Conservation (phyloP, 2,113 vertebrate species). For the Naja naja region DNA sequence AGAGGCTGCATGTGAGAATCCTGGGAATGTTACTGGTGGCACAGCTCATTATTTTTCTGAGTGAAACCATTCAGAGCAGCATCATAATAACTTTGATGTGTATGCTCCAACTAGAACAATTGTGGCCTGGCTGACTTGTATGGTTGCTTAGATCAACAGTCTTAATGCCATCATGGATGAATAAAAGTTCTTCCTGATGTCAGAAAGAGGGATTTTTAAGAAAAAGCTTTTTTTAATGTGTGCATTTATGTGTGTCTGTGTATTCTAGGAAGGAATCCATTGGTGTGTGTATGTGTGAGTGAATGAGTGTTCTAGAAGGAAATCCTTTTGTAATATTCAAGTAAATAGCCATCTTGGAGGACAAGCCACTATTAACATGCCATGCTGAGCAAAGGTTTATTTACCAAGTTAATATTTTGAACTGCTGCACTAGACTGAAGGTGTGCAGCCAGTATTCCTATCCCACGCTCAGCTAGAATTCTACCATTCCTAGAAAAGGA, state of each 20-base stretch:
- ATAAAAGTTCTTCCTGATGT: neutral
- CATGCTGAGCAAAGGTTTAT: neutral
- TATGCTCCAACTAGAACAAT: neutral
- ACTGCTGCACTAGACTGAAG: neutral
- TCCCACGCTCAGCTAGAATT: neutral
- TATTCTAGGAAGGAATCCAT: neutral
- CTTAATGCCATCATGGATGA: neutral
- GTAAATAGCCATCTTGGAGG: neutral
- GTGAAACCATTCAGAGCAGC: neutral
- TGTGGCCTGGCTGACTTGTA: neutral
- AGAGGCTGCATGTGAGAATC: neutral
- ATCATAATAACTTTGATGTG: neutral
- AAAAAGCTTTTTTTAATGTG: neutral
- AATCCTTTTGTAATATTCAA: neutral
- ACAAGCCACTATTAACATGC: neutral
- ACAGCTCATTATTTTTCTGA: neutral
- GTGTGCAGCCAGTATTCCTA: neutral
- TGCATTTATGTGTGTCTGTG: neutral
- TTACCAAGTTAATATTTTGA: neutral
- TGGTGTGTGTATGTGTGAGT: neutral
- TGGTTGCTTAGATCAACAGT: no score
- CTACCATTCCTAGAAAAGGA: neutral
- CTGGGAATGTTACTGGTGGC: neutral
- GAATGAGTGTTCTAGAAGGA: neutral
- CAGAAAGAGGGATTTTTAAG: neutral